phyloP scores from a whole-genome alignment of 2,113 vertebrate species.

The Anhinga anhinga region DNA sequence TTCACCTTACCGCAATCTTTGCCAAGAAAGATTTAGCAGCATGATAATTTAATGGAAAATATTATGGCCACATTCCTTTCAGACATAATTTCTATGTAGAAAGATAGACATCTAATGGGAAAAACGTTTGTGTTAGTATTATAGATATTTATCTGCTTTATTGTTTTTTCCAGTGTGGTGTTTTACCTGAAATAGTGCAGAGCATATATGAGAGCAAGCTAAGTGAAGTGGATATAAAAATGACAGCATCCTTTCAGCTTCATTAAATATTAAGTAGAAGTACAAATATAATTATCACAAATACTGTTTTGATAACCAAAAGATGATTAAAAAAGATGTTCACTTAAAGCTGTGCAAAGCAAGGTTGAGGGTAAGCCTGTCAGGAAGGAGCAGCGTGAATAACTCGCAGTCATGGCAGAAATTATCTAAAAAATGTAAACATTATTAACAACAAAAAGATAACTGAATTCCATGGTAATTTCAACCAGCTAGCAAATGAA shows the following conservation, averaged over 20 bases:
- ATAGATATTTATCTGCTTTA: neutral
- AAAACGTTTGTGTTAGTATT: neutral
- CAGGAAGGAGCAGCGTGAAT: neutral
- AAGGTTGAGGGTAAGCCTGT: neutral
- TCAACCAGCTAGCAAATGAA: conserved; percentile 8
- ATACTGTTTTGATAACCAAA: neutral
- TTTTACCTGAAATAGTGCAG: neutral
- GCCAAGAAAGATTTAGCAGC: conserved; percentile 25
- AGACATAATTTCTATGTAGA: neutral
- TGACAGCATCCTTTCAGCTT: neutral
- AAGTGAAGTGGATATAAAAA: neutral
- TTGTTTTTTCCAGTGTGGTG: neutral
- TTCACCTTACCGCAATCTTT: neutral
- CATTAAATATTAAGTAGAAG: neutral
- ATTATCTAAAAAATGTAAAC: neutral
- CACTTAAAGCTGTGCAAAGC: neutral
- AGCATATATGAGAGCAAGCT: neutral
- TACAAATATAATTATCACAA: neutral
- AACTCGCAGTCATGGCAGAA: neutral
- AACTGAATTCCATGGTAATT: neutral
- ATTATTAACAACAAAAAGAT: conserved; percentile 7
- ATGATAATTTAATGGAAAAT: conserved; percentile 35
- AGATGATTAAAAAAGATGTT: neutral
- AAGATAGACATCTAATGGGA: neutral
- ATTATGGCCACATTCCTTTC: conserved; percentile 12